These are phyloP conservation scores for Hydroisotoma schaefferi DNA, from an alignment of 2,888 invertebrate genomes.

Conservation along the genomic window DNA sequence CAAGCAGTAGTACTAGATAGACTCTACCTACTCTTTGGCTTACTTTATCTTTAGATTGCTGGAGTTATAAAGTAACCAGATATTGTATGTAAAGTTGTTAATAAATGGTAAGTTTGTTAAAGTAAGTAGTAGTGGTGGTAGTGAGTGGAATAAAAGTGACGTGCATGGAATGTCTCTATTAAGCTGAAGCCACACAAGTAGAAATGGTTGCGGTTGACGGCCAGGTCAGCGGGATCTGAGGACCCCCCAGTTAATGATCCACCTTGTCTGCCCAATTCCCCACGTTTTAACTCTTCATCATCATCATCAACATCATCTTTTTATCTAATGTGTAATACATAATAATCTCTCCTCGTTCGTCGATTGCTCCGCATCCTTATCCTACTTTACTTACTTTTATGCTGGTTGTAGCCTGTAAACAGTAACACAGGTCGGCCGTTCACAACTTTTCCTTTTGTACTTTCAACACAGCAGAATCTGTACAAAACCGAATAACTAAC, in stretches of 20 bases:
- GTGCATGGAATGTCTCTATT: conserved; percentile 49
- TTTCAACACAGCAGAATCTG: too few relatives aligned
- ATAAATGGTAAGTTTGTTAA: too few relatives aligned
- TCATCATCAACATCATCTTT: conserved; percentile 7
- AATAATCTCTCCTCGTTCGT: background rate
- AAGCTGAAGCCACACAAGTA: conserved; percentile 49
- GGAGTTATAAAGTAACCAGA: too few relatives aligned
- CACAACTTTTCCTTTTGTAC: too few relatives aligned
- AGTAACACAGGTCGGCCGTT: conserved; percentile 1
- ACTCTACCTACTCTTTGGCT: too few relatives aligned
- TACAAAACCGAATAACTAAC: too few relatives aligned
- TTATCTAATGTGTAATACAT: background rate
- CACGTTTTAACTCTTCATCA: conserved; percentile 31
- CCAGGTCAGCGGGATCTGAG: conserved; percentile 46
- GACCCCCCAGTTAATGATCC: conserved; percentile 47
- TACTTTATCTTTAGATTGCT: too few relatives aligned
- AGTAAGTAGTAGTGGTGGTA: conserved; percentile 21
- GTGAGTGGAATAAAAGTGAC: conserved; percentile 35
- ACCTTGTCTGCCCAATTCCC: conserved; percentile 47
- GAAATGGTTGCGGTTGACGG: conserved; percentile 49
- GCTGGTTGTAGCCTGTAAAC: too few relatives aligned
- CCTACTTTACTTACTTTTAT: too few relatives aligned
- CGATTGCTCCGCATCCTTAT: too few relatives aligned
- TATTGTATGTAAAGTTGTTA: too few relatives aligned
- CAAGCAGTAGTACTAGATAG: too few relatives aligned